Evolutionary conservation across 2,113 vertebrate species (phyloP).

Genomic region (Dromas ardeola): DNA sequence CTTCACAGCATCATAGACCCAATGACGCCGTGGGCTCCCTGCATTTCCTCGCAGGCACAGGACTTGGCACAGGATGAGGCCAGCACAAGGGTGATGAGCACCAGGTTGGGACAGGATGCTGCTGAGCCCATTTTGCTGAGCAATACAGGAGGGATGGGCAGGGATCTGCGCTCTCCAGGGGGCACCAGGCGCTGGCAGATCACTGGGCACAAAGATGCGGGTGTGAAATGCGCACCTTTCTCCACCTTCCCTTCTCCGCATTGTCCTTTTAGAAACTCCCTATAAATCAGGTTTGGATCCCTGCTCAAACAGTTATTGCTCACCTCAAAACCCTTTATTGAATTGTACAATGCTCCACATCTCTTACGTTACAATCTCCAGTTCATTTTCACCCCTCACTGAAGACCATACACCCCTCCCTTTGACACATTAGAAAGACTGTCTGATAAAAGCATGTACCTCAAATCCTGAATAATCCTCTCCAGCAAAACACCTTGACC

Average conservation of each 20-base stretch:
- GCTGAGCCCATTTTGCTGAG: background rate
- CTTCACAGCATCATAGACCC: background rate
- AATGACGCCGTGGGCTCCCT: fast-evolving
- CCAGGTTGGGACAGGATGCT: background rate
- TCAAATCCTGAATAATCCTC: background rate
- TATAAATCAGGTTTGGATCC: background rate
- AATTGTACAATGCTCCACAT: background rate
- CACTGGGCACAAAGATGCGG: background rate
- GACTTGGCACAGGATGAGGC: background rate
- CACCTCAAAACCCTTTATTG: background rate
- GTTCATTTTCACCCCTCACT: background rate
- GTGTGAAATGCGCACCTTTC: background rate
- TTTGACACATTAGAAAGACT: background rate
- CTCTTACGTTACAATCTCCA: background rate
- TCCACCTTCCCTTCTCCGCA: background rate
- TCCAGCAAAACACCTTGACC: background rate
- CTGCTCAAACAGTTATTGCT: background rate
- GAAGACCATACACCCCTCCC: background rate
- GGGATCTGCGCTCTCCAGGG: background rate
- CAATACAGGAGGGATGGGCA: background rate
- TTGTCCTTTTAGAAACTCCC: background rate
- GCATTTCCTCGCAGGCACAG: background rate
- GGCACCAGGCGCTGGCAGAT: background rate
- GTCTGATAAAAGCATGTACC: background rate
- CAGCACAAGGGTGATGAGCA: background rate